phyloP scores from a whole-genome alignment of 2,888 invertebrate species.

The Crioceris asparagi region DNA sequence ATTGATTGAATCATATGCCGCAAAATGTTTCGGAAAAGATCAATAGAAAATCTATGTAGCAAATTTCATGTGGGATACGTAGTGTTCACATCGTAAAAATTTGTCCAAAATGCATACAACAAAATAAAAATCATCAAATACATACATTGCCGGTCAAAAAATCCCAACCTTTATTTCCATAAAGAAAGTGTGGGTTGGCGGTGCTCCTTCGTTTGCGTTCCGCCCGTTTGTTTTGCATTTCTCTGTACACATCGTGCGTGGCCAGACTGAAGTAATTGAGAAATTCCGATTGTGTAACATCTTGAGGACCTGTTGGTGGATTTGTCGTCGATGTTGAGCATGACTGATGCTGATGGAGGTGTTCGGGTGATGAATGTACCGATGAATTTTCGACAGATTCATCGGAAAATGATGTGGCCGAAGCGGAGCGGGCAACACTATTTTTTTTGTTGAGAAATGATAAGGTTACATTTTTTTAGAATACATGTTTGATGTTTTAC shows the following conservation, averaged over 20 bases:
- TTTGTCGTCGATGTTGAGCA: slow-evolving; percentile 20
- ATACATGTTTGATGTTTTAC: no score
- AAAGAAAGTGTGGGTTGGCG: slow-evolving; percentile 45
- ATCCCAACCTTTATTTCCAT: slow-evolving; percentile 39
- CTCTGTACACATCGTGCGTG: slow-evolving; percentile 39
- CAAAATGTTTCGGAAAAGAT: no score
- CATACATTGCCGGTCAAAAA: slow-evolving; percentile 22
- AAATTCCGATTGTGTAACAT: slow-evolving; percentile 36
- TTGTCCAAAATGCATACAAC: no score
- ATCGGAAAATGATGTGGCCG: slow-evolving; percentile 31
- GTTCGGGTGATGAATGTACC: slow-evolving; percentile 29
- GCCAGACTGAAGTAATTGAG: slow-evolving; percentile 39
- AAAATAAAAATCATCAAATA: slow-evolving; percentile 13
- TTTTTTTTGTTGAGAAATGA: no score
- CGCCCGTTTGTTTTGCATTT: slow-evolving; percentile 42
- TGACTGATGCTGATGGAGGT: slow-evolving; percentile 8
- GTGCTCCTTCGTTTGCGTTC: slow-evolving; percentile 45
- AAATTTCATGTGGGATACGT: no score
- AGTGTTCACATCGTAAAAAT: no score
- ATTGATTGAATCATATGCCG: no score
- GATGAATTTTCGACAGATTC: slow-evolving; percentile 33
- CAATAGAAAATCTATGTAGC: no score
- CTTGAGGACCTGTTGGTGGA: slow-evolving; percentile 25
- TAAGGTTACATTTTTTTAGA: no score
- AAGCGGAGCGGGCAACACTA: slow-evolving; percentile 24